Conservation (phyloP, 2,888 invertebrate genomes). For the Brachypterus glaber region DNA sequence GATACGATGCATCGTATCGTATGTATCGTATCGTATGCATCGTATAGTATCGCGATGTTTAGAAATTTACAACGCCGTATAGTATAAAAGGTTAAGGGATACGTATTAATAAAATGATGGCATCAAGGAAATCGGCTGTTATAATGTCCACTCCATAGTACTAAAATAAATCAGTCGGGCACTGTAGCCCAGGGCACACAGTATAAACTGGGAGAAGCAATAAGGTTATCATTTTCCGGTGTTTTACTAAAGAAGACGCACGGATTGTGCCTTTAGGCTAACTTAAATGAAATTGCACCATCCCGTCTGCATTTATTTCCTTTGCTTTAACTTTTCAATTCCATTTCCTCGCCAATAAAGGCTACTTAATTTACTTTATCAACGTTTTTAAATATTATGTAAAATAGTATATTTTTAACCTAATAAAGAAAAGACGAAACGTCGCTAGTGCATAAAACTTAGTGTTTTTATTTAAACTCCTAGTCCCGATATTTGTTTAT, state of each 20-base stretch:
- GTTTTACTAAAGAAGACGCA: slow-evolving; percentile 36
- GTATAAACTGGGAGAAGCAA: slow-evolving; percentile 32
- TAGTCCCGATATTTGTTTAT: too few species aligned
- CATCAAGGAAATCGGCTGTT: slow-evolving; percentile 30
- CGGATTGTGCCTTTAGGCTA: slow-evolving; percentile 23
- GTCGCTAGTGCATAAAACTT: too few species aligned
- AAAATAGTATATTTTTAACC: too few species aligned
- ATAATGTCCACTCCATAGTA: slow-evolving; percentile 32
- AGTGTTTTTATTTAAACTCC: too few species aligned
- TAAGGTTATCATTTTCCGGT: slow-evolving; percentile 38
- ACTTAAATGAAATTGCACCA: slow-evolving; percentile 25
- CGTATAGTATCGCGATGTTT: too few species aligned
- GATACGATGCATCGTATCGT: too few species aligned
- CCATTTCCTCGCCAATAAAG: slow-evolving; percentile 16
- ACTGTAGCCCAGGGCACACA: slow-evolving; percentile 26
- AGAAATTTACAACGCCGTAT: too few species aligned
- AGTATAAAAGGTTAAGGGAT: too few species aligned
- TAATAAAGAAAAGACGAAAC: too few species aligned
- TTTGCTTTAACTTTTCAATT: slow-evolving; percentile 18
- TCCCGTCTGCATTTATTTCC: slow-evolving; percentile 21
- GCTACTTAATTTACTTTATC: slow-evolving; percentile 24
- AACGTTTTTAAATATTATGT: too few species aligned
- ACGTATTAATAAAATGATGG: too few species aligned
- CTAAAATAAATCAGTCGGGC: slow-evolving; percentile 34
- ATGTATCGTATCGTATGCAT: too few species aligned